Percentiles rank a stretch among this genome's conserved stretches.
Conservation (phyloP, 2,888 invertebrate genomes). For the Sesamia inferens region DNA sequence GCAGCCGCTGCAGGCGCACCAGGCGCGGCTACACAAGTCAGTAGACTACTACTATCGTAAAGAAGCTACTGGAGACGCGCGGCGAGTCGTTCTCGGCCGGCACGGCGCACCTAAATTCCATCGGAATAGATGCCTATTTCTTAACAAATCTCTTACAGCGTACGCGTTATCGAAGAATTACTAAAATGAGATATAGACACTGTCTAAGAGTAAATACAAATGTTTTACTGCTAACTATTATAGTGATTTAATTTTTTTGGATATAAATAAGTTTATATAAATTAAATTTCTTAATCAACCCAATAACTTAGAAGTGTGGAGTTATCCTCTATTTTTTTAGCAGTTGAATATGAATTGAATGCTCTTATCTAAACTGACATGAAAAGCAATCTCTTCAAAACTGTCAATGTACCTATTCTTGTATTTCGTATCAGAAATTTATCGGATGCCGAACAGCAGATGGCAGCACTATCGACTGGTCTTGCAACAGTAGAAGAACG, state of each 20-base stretch:
- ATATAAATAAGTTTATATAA: neutral
- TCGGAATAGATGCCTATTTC: neutral
- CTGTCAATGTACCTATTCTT: neutral
- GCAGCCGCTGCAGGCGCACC: conserved; percentile 89
- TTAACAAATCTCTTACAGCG: neutral
- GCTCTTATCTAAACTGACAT: neutral
- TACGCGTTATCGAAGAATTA: neutral
- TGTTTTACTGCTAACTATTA: neutral
- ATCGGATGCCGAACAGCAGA: conserved; percentile 94
- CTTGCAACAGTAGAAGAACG: conserved; percentile 95
- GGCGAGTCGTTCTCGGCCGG: conserved; percentile 95
- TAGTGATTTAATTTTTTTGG: neutral
- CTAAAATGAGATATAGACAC: neutral
- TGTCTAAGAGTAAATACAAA: neutral
- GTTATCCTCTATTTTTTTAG: neutral
- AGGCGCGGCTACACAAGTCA: conserved; percentile 78
- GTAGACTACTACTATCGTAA: conserved; percentile 84
- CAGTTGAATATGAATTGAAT: no score
- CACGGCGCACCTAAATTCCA: no score
- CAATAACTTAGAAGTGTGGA: neutral
- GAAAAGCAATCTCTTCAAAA: no score
- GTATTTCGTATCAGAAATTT: conserved; percentile 91
- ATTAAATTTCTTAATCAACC: neutral
- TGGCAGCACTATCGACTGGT: conserved; percentile 94
- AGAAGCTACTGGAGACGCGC: conserved; percentile 85